Percentiles rank a stretch among this genome's conserved stretches.
Evolutionary conservation across 1,140 invertebrate genomes (phyloP).

Genomic region (Drosophila elegans): DNA sequence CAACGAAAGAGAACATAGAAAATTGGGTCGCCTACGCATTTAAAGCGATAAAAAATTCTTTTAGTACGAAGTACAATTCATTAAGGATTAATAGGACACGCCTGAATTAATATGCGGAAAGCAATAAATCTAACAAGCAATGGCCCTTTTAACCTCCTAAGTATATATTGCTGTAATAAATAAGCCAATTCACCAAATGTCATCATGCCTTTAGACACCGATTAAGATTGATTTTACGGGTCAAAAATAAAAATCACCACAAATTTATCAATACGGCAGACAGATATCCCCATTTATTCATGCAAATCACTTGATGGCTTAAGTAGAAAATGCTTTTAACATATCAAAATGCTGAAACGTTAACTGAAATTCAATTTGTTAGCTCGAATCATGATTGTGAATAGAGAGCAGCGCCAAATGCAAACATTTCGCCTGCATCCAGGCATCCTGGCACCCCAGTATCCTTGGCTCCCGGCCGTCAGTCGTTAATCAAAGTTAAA

Average conservation of each 20-base stretch:
- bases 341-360: slow-evolving; percentile 24
- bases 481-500: slow-evolving; percentile 82
- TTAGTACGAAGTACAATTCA: not conserved
- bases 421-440: slow-evolving; percentile 20
- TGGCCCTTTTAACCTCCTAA: not conserved
- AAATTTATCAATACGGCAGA: not conserved
- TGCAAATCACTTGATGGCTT: slow-evolving; percentile 25
- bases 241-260: not conserved
- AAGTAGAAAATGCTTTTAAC: slow-evolving; percentile 42
- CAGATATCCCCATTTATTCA: not conserved
- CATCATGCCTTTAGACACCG: not conserved
- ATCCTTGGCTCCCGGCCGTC: slow-evolving; percentile 35
- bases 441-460: slow-evolving; percentile 3
- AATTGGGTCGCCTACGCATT: not conserved
- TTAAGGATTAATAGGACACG: not conserved
- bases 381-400: slow-evolving; percentile 47
- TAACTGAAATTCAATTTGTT: slow-evolving; percentile 53
- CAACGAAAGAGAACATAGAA: not conserved
- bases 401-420: not conserved
- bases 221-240: slow-evolving; percentile 16
- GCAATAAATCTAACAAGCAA: not conserved
- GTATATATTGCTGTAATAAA: slow-evolving; percentile 14
- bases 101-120: not conserved
- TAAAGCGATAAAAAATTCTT: not conserved
- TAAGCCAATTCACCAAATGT: slow-evolving; percentile 16